Evolutionary conservation across 2,888 invertebrate species (phyloP).

Genomic region (Drepana falcataria): DNA sequence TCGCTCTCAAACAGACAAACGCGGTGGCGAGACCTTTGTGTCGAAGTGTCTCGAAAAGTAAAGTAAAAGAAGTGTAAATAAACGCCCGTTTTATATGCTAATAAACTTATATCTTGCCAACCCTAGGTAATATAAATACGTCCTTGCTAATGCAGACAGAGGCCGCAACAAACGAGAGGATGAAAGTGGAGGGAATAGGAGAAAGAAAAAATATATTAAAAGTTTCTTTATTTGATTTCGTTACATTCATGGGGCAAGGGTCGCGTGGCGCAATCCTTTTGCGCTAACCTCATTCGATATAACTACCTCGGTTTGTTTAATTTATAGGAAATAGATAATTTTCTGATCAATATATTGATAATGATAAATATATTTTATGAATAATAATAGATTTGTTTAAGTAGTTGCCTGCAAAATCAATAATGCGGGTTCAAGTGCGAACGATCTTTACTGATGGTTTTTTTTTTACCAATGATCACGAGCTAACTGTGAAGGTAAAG

Average conservation of each 20-base stretch:
- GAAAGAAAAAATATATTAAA: constrained; percentile 49
- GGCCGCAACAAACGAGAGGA: constrained; percentile 39
- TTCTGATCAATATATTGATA: too few relatives aligned
- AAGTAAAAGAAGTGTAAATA: too few relatives aligned
- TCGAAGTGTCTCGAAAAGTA: too few relatives aligned
- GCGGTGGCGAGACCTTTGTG: too few relatives aligned
- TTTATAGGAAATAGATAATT: constrained; percentile 8
- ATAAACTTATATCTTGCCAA: constrained; percentile 1
- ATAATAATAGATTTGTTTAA: too few relatives aligned
- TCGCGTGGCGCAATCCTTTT: constrained; percentile 27
- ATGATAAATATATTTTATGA: too few relatives aligned
- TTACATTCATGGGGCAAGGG: constrained; percentile 31
- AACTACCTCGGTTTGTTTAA: constrained; percentile 3
- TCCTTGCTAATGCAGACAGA: constrained; percentile 24
- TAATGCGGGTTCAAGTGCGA: too few relatives aligned
- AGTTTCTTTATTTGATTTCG: constrained; percentile 55
- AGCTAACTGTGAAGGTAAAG: too few relatives aligned
- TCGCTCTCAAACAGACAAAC: too few relatives aligned
- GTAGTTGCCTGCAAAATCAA: too few relatives aligned
- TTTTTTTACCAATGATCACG: too few relatives aligned
- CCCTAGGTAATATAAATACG: constrained; percentile 20
- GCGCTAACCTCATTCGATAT: constrained; percentile 51
- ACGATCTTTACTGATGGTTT: too few relatives aligned
- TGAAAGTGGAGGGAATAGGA: constrained; percentile 24
- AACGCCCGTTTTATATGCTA: background rate